Evolutionary conservation across 1,140 invertebrate genomes (phyloP), one percentile per base, ranked within the genome.

Genomic region (Goniozus legneri): DNA sequence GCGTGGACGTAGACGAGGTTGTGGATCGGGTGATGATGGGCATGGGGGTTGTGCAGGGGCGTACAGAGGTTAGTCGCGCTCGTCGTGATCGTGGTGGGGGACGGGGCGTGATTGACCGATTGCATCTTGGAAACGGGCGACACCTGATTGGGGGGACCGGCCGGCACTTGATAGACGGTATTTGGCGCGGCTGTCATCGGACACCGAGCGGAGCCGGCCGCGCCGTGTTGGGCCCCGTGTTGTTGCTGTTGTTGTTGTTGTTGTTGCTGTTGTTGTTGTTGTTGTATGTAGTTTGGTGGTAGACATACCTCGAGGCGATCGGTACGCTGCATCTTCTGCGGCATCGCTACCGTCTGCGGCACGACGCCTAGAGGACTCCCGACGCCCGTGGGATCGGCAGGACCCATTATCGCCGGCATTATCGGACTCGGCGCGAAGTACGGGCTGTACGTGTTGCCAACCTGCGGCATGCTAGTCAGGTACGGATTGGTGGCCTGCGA

Each of bases 261-360:
- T 27, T 55, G 53, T 12, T 58, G 57, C 40, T 58, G 56, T 58
- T 59, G 52, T 60, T 60, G 57, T 52, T 52, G 50, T 51, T 51
- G 65, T 64, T 71, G 71, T 70, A 76, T 74, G 73, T 75, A 75
- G 74, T 75, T 75, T 73, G 69, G 68, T 73, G 71, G 73, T 75
- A 75, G 72, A 76, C 84, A 82, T 86, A 96, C 94, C 91, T 96
- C 93, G 79, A 96, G 86, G 80, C 94, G 84, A 79, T 96, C 93
- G 68, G 91, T 91, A 72, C 93, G 85, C 52, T 90, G 88, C 82
- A 95, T 83, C 81, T 96, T 96, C 80, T 95, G 91, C 79, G 89
- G 88, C 76, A 82, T 79, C 54, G 88, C 84, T 39, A 91, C 87
- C 56, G 86, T 88, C 77, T 91, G 89, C 69, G 85, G 89, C 61